These are phyloP conservation scores for Montipora efflorescens DNA, from an alignment of 64 coral and sea anemone genomes.

Conservation along the genomic window DNA sequence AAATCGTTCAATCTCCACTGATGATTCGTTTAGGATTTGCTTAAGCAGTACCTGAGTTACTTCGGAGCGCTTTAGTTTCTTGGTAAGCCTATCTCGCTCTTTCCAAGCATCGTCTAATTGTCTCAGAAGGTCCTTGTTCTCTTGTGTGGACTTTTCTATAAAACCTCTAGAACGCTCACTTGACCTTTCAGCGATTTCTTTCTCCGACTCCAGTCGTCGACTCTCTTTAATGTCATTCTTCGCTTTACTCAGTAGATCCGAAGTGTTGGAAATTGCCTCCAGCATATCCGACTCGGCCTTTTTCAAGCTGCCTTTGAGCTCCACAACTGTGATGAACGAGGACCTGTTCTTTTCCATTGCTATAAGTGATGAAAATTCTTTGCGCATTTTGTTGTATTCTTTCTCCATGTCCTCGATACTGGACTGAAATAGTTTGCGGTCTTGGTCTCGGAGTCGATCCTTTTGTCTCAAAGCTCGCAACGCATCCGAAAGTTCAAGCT, in stretches of 20 bases:
- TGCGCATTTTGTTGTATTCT: slow-evolving; percentile 58
- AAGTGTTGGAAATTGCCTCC: slow-evolving; percentile 66
- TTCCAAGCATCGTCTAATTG: slow-evolving; percentile 38
- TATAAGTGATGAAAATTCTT: slow-evolving; percentile 52
- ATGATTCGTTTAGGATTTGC: slow-evolving; percentile 56
- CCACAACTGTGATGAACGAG: slow-evolving; percentile 67
- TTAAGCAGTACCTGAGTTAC: slow-evolving; percentile 28
- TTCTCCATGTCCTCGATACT: slow-evolving; percentile 67
- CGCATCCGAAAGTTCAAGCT: slow-evolving; percentile 62
- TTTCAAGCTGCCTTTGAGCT: slow-evolving; percentile 61
- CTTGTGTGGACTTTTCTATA: slow-evolving; percentile 40
- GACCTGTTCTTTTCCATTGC: slow-evolving; percentile 58
- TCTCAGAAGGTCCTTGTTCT: slow-evolving; percentile 60
- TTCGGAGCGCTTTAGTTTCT: slow-evolving; percentile 63
- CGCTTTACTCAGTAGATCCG: slow-evolving; percentile 44
- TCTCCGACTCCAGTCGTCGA: slow-evolving; percentile 12
- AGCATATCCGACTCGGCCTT: slow-evolving; percentile 79
- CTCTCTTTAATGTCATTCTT: slow-evolving; percentile 60
- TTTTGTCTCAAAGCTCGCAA: slow-evolving; percentile 66
- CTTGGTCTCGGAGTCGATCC: slow-evolving; percentile 79
- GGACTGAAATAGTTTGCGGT: slow-evolving; percentile 52
- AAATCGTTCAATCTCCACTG: slow-evolving; percentile 61
- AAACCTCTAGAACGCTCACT: slow-evolving; percentile 1
- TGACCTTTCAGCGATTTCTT: neutral
- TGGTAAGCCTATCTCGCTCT: slow-evolving; percentile 61